phyloP scores from a whole-genome alignment of 2,888 invertebrate genomes.

The Lottia scabra region DNA sequence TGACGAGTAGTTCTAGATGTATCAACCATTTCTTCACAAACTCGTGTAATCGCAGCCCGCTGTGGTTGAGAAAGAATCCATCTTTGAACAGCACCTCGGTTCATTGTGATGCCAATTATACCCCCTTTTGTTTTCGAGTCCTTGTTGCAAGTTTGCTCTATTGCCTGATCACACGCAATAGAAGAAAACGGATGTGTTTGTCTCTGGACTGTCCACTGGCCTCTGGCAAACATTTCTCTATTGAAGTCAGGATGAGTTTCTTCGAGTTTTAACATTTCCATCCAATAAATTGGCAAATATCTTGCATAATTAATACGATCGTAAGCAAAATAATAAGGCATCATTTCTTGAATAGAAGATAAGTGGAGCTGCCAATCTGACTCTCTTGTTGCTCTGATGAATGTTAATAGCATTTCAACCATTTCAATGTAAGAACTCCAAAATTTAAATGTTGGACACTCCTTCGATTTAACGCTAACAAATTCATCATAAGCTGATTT shows the following conservation, averaged over 20 bases:
- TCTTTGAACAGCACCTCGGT: constrained; percentile 8
- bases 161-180: constrained; percentile 16
- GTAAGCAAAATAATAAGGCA: constrained; percentile 43
- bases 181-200: constrained; percentile 13
- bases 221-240: neutral
- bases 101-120: constrained; percentile 14
- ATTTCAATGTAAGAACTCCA: constrained; percentile 46
- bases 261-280: constrained; percentile 26
- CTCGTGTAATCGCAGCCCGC: constrained; percentile 9
- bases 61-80: constrained; percentile 19
- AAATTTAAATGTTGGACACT: constrained; percentile 27
- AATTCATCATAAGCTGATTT: neutral
- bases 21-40: constrained; percentile 14
- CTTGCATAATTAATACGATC: constrained; percentile 40
- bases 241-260: constrained; percentile 20
- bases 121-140: constrained; percentile 21
- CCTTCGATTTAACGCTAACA: constrained; percentile 11
- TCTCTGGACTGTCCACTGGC: constrained; percentile 8
- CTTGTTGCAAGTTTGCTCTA: constrained; percentile 22
- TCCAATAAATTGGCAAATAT: constrained; percentile 13
- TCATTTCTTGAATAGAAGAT: constrained; percentile 24
- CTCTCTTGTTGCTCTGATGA: constrained; percentile 32
- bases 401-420: constrained; percentile 35
- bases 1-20: neutral
- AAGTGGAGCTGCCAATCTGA: constrained; percentile 39